Percentiles rank a stretch among this genome's conserved stretches.
Evolutionary conservation across 2,888 invertebrate genomes (phyloP).

Genomic region (Andricus quercusramuli): DNA sequence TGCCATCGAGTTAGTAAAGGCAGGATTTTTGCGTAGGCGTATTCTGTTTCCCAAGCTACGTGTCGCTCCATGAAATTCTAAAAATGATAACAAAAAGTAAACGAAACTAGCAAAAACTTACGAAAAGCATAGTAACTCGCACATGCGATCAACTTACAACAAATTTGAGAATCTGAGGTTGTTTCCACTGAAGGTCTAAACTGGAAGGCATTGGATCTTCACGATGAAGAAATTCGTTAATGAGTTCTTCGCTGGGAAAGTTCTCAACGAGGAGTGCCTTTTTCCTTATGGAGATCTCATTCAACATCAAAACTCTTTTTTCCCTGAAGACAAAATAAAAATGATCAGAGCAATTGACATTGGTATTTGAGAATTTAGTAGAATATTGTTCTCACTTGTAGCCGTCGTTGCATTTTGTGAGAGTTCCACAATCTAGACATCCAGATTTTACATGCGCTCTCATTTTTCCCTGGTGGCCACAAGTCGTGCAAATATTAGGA

Average conservation of each 20-base stretch:
- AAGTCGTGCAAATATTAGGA: constrained; percentile 84
- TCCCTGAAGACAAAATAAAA: constrained; percentile 79
- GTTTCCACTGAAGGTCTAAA: constrained; percentile 82
- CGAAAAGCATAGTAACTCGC: too few relatives aligned
- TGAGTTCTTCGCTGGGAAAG: constrained; percentile 87
- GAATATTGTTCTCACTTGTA: constrained; percentile 80
- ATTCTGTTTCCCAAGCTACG: constrained; percentile 87
- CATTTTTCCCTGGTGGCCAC: constrained; percentile 86
- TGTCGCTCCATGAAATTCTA: constrained; percentile 85
- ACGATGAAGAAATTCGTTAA: constrained; percentile 85
- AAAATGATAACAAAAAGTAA: constrained; percentile 44
- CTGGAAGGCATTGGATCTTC: constrained; percentile 80
- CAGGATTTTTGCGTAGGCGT: constrained; percentile 88
- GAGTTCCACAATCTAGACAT: constrained; percentile 83
- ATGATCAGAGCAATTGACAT: constrained; percentile 6
- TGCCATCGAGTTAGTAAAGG: constrained; percentile 90
- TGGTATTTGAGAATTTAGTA: constrained; percentile 14
- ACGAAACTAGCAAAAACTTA: not conserved
- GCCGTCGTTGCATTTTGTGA: constrained; percentile 82
- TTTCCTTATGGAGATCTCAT: constrained; percentile 85
- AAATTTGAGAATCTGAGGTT: constrained; percentile 86
- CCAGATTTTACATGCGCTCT: constrained; percentile 83
- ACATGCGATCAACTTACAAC: constrained; percentile 79
- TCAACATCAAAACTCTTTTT: constrained; percentile 83
- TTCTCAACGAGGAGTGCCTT: constrained; percentile 83